Base-by-base conservation (phyloP, 2,113 vertebrate species). In the Pituophis catenifer region DNA sequence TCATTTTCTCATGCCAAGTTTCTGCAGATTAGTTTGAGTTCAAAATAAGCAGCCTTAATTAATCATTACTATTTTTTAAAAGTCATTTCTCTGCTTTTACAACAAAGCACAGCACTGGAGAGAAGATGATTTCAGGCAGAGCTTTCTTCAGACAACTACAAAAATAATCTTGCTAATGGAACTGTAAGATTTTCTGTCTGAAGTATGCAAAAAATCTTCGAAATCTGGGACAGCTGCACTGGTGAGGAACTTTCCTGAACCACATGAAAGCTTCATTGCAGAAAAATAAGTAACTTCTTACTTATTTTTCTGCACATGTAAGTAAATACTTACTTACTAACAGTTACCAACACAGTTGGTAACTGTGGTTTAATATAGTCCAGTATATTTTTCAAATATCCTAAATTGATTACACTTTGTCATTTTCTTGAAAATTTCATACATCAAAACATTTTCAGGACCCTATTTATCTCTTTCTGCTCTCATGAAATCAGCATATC, bases 131-230 rank as follows among this genome's bases (percentile, higher is more conserved):
- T 53, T 33, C 7, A 92, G 58, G 57, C 6, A 91, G 50, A 70
- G 26, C 33, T n/a, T 57, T 89, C 70, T 85, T 50, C 75, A 90
- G 44, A 70, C 9, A 26, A 93, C 19, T 92, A 94, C 50, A 92
- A 23, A 93, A 91, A 94, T 87, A 85, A 70, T 50, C 19, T 92
- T 90, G 62, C 12, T 75, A 95, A 94, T 91, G 92, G 93, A 92
- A 90, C 9, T 21, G 59, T 93, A 89, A 62, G 29, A 89, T 3
- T 54, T 70, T 3, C 0, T 15, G 52, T 91, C 48, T n/a, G 65
- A 91, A 81, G 7, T 89, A 13, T 88, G 26, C n/a, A 55, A 1
- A 4, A 59, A 5, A 21, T 59, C 48, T 86, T 90, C 81, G 23
- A 92, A 94, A 93, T 94, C 21, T 12, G 93, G 86, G 19, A 50